Evolutionary conservation across 2,888 invertebrate genomes (phyloP).

Genomic region (Melinaea menophilus): DNA sequence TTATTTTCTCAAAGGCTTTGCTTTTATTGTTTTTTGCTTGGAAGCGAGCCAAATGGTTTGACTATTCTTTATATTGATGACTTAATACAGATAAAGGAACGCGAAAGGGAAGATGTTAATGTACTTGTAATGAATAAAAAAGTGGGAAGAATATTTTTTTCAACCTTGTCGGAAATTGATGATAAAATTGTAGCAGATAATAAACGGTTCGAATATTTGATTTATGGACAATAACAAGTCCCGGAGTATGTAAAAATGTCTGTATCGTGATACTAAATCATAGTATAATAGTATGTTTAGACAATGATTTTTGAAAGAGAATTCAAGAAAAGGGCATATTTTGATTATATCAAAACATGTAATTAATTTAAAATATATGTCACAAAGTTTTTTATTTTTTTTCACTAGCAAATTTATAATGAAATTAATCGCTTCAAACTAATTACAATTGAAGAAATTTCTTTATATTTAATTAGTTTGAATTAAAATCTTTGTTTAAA

Average conservation of each 20-base stretch:
- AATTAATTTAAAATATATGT: too few relatives aligned
- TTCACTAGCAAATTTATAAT: too few relatives aligned
- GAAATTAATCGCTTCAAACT: too few relatives aligned
- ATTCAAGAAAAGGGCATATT: too few relatives aligned
- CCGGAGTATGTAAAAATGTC: constrained; percentile 1
- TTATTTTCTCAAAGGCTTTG: constrained; percentile 47
- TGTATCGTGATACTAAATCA: neutral
- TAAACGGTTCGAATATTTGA: constrained; percentile 6
- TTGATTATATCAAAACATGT: too few relatives aligned
- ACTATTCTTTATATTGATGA: constrained; percentile 60
- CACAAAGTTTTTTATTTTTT: too few relatives aligned
- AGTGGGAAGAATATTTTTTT: constrained; percentile 21
- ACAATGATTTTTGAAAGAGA: neutral
- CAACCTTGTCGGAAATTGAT: constrained; percentile 11
- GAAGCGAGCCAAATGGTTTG: constrained; percentile 60
- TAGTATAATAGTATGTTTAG: neutral
- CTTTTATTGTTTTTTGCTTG: constrained; percentile 60
- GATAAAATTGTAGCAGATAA: constrained; percentile 7
- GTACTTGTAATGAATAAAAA: constrained; percentile 42
- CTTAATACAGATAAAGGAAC: constrained; percentile 47
- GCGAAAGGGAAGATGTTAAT: constrained; percentile 46
- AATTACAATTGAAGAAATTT: too few relatives aligned
- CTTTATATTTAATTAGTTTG: too few relatives aligned
- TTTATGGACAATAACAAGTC: neutral
- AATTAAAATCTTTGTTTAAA: too few relatives aligned